phyloP scores from a whole-genome alignment of 2,113 vertebrate species.

The Parotia lawesii region DNA sequence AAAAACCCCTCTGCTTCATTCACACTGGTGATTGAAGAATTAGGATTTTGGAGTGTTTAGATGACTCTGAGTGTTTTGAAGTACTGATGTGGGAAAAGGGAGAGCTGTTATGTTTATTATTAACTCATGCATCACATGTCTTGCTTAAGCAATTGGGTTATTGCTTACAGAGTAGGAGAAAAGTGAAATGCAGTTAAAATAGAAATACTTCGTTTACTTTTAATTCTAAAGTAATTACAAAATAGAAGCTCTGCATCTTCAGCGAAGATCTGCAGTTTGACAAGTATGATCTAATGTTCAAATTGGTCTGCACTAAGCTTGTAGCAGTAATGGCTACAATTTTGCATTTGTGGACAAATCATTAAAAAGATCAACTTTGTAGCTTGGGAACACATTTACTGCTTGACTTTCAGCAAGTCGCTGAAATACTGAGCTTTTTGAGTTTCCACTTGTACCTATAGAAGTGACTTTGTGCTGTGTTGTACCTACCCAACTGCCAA shows the following conservation, averaged over 20 bases:
- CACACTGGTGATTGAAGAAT: background rate
- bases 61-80: background rate
- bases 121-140: background rate
- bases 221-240: background rate
- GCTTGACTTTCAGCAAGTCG: background rate
- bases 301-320: background rate
- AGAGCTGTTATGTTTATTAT: background rate
- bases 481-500: background rate
- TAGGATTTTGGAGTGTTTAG: background rate
- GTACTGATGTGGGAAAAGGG: background rate
- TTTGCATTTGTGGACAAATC: background rate
- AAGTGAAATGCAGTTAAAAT: background rate
- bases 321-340: background rate
- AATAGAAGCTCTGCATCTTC: background rate
- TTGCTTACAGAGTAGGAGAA: background rate
- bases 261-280: background rate
- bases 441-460: background rate
- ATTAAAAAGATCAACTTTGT: background rate
- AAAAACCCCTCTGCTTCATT: background rate
- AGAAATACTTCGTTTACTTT: background rate
- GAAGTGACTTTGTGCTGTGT: background rate
- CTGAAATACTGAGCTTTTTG: background rate
- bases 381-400: background rate
- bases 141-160: background rate
- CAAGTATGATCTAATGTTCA: background rate